phyloP scores from a whole-genome alignment of 2,888 invertebrate species.

The Rotaria macrura region DNA sequence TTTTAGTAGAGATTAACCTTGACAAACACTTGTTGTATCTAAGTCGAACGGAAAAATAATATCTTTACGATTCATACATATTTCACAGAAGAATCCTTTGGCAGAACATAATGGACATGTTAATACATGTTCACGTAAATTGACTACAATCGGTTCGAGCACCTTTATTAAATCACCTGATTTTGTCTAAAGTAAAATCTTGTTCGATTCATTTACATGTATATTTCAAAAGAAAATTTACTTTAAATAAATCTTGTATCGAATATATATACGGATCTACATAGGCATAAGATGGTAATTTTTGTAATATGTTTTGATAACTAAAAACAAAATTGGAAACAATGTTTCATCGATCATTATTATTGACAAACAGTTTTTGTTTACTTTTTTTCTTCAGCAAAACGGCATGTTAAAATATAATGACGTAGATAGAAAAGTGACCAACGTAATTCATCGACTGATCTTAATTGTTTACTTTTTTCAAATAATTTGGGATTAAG shows the following conservation, averaged over 20 bases:
- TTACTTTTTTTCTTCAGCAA: constrained; percentile 3
- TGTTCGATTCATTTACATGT: not conserved
- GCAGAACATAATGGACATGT: constrained; percentile 42
- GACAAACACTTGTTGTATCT: constrained; percentile 34
- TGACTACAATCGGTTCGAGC: not conserved
- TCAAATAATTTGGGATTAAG: constrained; percentile 61
- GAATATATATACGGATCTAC: constrained; percentile 15
- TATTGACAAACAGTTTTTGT: not conserved
- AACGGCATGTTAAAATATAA: constrained; percentile 29
- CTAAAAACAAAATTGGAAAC: not conserved
- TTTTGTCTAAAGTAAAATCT: not conserved
- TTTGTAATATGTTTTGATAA: not conserved
- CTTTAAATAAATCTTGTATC: constrained; percentile 25
- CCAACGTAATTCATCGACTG: constrained; percentile 22
- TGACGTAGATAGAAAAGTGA: not conserved
- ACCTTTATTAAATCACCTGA: constrained; percentile 1
- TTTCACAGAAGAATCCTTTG: constrained; percentile 48
- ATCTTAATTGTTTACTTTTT: constrained; percentile 41
- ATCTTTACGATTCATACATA: constrained; percentile 42
- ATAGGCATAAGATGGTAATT: not conserved
- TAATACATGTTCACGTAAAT: constrained; percentile 22
- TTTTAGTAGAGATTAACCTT: not conserved
- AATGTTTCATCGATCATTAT: too few relatives aligned
- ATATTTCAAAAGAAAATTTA: not conserved
- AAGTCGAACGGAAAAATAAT: constrained; percentile 48